Evolutionary conservation across 2,113 vertebrate genomes (phyloP).

Genomic region (Arothron firmamentum): DNA sequence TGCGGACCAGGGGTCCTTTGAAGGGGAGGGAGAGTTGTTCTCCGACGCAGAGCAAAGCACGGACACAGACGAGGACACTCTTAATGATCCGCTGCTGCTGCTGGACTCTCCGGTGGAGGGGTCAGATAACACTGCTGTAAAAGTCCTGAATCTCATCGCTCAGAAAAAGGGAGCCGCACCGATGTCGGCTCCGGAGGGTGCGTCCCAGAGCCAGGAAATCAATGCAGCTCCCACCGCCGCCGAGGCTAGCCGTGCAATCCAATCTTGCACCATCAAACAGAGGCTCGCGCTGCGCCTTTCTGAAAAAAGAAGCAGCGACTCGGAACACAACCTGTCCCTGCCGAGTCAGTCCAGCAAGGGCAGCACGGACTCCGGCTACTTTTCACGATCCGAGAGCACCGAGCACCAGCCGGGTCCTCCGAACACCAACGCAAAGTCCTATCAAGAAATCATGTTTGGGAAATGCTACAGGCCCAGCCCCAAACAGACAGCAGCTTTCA

Average conservation of each 20-base stretch:
- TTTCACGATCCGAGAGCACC: constrained; percentile 96
- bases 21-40: constrained; percentile 90
- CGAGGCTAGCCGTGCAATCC: constrained; percentile 80
- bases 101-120: constrained; percentile 78
- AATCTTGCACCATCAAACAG: constrained; percentile 93
- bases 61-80: constrained; percentile 93
- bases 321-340: constrained; percentile 91
- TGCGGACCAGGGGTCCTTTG: constrained; percentile 83
- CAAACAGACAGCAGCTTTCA: constrained; percentile 76
- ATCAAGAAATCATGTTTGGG: constrained; percentile 97
- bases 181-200: constrained; percentile 76
- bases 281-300: constrained; percentile 91
- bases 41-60: constrained; percentile 96
- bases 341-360: constrained; percentile 97
- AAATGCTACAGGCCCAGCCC: constrained; percentile 93
- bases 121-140: constrained; percentile 81
- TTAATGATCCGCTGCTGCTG: constrained; percentile 74
- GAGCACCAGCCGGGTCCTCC: constrained; percentile 92
- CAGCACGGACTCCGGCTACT: constrained; percentile 98
- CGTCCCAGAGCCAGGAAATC: constrained; percentile 78
- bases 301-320: constrained; percentile 93
- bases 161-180: constrained; percentile 83
- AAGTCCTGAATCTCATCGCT: constrained; percentile 88
- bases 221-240: constrained; percentile 76
- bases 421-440: constrained; percentile 93